Conservation (phyloP, 2,113 vertebrate species). For the Rhabdornis inornatus region DNA sequence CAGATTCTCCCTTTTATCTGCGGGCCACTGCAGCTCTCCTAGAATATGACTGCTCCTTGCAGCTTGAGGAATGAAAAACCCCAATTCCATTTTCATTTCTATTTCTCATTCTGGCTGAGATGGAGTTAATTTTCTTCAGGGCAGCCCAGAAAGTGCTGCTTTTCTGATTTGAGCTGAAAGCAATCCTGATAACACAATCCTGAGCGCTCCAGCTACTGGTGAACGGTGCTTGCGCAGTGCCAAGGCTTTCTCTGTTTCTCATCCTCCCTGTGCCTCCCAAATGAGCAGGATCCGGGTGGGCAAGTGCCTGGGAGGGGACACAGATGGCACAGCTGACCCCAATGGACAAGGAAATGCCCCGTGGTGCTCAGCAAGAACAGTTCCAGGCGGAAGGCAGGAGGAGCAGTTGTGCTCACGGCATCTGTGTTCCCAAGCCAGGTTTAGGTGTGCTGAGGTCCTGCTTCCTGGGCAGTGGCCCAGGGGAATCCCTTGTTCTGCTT, state of each 20-base stretch:
- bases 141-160: neutral
- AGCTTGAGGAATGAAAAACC: neutral
- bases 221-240: rapidly evolving
- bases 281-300: rapidly evolving
- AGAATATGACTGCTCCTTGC: neutral
- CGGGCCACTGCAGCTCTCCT: neutral
- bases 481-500: neutral
- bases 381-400: neutral
- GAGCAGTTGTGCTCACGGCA: rapidly evolving
- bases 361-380: neutral
- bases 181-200: neutral
- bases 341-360: rapidly evolving
- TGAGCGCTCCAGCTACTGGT: rapidly evolving
- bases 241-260: neutral
- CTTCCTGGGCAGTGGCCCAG: neutral
- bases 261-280: neutral
- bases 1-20: neutral
- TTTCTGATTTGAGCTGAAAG: neutral
- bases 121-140: neutral
- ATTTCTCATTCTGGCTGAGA: neutral
- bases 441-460: neutral
- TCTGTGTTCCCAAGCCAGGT: neutral
- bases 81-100: neutral
- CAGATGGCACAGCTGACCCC: neutral
- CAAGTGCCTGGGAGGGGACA: neutral